Conservation (phyloP, 2,888 invertebrate species). For the Meandrusa payeni region DNA sequence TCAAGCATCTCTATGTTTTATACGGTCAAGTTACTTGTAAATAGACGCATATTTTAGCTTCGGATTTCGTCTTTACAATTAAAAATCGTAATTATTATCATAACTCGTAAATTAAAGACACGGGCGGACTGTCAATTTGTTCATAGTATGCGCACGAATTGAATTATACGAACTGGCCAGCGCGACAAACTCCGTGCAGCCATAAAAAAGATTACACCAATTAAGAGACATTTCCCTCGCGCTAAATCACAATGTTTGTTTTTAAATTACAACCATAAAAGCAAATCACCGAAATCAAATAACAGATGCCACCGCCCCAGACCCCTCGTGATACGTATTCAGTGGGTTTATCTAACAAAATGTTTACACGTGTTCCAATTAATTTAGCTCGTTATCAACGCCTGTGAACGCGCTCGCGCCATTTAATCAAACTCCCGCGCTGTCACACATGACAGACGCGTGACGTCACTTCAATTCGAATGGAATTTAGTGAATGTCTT, state of each 20-base stretch:
- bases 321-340: constrained; percentile 44
- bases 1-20: no score
- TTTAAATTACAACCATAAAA: constrained; percentile 60
- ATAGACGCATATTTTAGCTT: no score
- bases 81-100: no score
- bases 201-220: constrained; percentile 52
- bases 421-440: constrained; percentile 55
- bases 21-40: no score
- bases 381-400: constrained; percentile 64
- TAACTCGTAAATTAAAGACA: neutral
- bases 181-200: constrained; percentile 18
- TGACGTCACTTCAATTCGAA: constrained; percentile 36
- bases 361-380: constrained; percentile 72
- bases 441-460: constrained; percentile 45
- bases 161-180: constrained; percentile 8
- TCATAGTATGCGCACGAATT: neutral
- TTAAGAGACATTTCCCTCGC: constrained; percentile 47
- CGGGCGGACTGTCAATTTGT: neutral
- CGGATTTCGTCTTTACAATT: no score
- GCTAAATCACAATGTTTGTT: constrained; percentile 57
- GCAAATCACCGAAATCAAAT: constrained; percentile 59
- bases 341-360: constrained; percentile 62
- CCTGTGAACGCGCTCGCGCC: constrained; percentile 49
- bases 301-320: constrained; percentile 47
- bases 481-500: constrained; percentile 20